A percentile compares a stretch with the other conserved stretches of the same genome.
phyloP scores from a whole-genome alignment of 2,113 vertebrate species.

The Nycticryphes semicollaris region DNA sequence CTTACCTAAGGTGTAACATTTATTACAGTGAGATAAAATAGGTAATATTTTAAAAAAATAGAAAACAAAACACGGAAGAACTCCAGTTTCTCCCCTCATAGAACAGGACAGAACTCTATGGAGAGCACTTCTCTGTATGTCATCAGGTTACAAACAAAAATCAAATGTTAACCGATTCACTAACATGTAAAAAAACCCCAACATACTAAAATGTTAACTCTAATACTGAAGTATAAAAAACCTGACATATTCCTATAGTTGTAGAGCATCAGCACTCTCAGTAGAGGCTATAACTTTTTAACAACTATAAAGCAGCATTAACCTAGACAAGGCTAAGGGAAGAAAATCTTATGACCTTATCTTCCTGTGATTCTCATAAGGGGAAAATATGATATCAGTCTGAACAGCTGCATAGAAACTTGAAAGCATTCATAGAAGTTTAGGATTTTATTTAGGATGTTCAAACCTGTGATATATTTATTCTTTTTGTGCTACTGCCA shows the following conservation, averaged over 20 bases:
- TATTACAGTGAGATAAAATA: not conserved
- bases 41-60: rapidly evolving
- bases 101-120: not conserved
- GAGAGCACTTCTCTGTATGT: not conserved
- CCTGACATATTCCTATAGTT: not conserved
- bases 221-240: not conserved
- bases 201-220: not conserved
- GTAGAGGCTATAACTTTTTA: not conserved
- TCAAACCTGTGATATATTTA: not conserved
- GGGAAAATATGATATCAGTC: not conserved
- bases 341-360: not conserved
- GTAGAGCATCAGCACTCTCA: not conserved
- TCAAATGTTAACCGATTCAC: not conserved
- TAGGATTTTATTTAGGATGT: not conserved
- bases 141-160: not conserved
- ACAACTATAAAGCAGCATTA: not conserved
- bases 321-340: not conserved
- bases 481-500: not conserved
- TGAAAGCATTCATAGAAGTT: not conserved
- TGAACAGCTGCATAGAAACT: not conserved
- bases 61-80: not conserved
- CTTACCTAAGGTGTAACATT: not conserved
- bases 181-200: not conserved
- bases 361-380: not conserved
- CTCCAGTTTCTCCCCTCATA: not conserved